These are phyloP conservation scores for Myotis planiceps DNA, from an alignment of 2,797 vertebrate genomes.

Conservation along the genomic window DNA sequence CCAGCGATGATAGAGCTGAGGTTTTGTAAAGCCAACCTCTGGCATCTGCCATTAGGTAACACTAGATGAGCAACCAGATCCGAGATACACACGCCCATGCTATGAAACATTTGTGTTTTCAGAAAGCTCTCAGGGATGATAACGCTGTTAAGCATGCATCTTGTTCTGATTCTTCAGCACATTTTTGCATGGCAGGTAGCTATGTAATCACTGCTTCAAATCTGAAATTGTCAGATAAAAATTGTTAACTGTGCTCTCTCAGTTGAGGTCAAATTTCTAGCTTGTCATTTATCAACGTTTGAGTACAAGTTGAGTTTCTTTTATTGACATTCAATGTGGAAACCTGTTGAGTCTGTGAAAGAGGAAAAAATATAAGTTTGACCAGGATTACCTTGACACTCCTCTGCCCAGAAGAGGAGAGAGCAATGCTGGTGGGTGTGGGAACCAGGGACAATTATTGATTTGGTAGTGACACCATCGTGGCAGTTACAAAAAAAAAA, in stretches of 20 bases:
- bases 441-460: rapidly evolving
- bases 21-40: neutral
- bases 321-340: neutral
- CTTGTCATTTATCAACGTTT: neutral
- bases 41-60: neutral
- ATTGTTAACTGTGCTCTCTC: neutral
- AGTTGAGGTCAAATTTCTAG: neutral
- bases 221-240: neutral
- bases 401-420: neutral
- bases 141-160: neutral
- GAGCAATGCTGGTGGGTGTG: rapidly evolving
- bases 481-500: neutral
- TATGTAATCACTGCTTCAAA: neutral
- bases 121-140: neutral
- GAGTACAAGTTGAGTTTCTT: neutral
- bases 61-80: neutral
- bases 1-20: neutral
- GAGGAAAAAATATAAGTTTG: neutral
- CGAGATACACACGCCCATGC: neutral
- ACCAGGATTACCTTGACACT: rapidly evolving
- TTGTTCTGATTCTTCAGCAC: neutral
- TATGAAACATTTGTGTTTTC: rapidly evolving
- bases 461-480: neutral
- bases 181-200: neutral
- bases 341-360: neutral